Evolutionary conservation across 2,888 invertebrate genomes (phyloP).

Genomic region (Melikaiella ostensackeni): DNA sequence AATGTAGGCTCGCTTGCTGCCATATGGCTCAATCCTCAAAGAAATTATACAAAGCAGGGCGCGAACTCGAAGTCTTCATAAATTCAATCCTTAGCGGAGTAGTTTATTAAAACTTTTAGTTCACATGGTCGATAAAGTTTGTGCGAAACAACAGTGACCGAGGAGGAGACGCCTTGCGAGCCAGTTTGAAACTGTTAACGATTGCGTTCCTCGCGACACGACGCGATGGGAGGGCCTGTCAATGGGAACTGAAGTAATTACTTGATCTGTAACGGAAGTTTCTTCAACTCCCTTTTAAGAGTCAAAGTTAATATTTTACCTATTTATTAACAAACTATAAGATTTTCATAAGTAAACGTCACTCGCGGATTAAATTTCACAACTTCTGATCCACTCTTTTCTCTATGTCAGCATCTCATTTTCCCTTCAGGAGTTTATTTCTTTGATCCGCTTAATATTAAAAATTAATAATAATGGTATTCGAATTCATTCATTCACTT

Average conservation of each 20-base stretch:
- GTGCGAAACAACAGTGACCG: slow-evolving; percentile 50
- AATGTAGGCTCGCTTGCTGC: not conserved
- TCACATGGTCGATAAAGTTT: slow-evolving; percentile 49
- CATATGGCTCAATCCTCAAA: not conserved
- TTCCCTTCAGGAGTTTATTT: not conserved
- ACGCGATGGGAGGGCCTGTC: not conserved
- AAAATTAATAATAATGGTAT: no score
- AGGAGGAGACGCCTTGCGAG: slow-evolving; percentile 50
- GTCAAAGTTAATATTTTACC: not conserved
- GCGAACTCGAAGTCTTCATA: slow-evolving; percentile 38
- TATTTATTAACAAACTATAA: not conserved
- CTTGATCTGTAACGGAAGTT: slow-evolving; percentile 26
- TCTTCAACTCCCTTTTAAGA: slow-evolving; percentile 1
- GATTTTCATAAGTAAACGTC: not conserved
- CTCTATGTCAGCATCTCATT: not conserved
- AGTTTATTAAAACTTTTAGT: slow-evolving; percentile 56
- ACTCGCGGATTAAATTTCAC: not conserved
- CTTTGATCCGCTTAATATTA: no score
- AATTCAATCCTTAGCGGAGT: slow-evolving; percentile 52
- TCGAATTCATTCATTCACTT: no score
- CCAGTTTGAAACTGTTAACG: slow-evolving; percentile 57
- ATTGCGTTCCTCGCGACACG: slow-evolving; percentile 45
- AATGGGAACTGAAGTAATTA: slow-evolving; percentile 28
- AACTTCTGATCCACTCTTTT: not conserved
- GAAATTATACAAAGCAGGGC: slow-evolving; percentile 16